phyloP scores from a whole-genome alignment of 2,888 invertebrate species.

The Thereva unica region DNA sequence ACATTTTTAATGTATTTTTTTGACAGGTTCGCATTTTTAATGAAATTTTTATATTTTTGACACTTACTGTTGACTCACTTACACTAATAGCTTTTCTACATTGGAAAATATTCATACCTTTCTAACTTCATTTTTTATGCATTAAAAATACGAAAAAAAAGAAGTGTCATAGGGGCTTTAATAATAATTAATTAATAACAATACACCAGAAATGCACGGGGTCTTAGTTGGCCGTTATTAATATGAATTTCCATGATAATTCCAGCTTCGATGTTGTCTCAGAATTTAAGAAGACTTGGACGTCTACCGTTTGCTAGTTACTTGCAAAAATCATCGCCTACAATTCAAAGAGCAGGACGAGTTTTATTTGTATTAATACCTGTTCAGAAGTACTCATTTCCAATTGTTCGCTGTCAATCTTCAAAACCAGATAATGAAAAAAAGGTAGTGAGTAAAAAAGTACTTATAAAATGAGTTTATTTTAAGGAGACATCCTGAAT shows the following conservation, averaged over 20 bases:
- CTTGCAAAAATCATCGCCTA: constrained; percentile 1
- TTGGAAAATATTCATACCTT: too few relatives aligned
- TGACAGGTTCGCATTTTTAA: too few relatives aligned
- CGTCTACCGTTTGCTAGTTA: constrained; percentile 39
- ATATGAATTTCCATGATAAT: constrained; percentile 31
- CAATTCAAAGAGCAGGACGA: constrained; percentile 13
- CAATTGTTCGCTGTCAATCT: not conserved
- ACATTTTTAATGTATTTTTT: too few relatives aligned
- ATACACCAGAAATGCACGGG: not conserved
- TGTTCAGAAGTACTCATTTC: constrained; percentile 7
- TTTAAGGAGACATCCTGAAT: too few relatives aligned
- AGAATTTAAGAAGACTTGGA: constrained; percentile 43
- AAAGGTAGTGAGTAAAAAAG: too few relatives aligned
- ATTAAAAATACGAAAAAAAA: too few relatives aligned
- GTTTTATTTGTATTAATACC: constrained; percentile 14
- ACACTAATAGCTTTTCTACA: too few relatives aligned
- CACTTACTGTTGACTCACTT: too few relatives aligned
- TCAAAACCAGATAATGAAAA: too few relatives aligned
- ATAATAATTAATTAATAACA: constrained; percentile 1
- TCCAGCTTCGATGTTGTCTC: constrained; percentile 47
- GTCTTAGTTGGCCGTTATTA: constrained; percentile 1
- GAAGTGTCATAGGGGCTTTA: not conserved
- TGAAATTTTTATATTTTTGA: too few relatives aligned
- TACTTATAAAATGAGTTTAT: too few relatives aligned
- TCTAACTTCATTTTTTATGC: too few relatives aligned